These are phyloP conservation scores for Epistrophe grossulariae DNA, from an alignment of 2,888 invertebrate genomes.

Conservation along the genomic window DNA sequence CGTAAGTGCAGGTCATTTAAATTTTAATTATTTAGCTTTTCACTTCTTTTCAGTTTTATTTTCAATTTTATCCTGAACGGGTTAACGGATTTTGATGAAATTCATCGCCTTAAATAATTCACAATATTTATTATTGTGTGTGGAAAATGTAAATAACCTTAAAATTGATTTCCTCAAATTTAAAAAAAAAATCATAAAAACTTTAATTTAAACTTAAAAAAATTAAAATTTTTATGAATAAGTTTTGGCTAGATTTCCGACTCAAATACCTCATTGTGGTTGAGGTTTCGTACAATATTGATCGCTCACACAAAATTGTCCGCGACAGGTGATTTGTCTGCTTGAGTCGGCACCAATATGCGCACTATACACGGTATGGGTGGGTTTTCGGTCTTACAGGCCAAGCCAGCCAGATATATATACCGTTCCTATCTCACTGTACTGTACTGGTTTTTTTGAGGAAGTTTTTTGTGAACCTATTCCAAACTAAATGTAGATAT, in stretches of 20 bases:
- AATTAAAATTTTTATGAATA: neutral
- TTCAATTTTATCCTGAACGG: too few species aligned
- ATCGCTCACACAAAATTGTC: slow-evolving; percentile 65
- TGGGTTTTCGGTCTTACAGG: slow-evolving; percentile 26
- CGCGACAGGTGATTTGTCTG: slow-evolving; percentile 75
- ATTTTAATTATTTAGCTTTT: too few species aligned
- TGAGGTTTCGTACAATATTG: slow-evolving; percentile 46
- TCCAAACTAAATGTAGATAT: slow-evolving; percentile 39
- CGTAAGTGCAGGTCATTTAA: too few species aligned
- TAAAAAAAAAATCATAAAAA: too few species aligned
- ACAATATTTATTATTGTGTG: too few species aligned
- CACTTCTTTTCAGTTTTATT: too few species aligned
- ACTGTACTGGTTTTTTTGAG: neutral
- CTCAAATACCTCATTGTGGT: neutral
- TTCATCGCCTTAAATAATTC: too few species aligned
- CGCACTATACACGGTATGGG: slow-evolving; percentile 5
- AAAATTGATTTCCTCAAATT: too few species aligned
- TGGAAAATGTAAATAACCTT: too few species aligned
- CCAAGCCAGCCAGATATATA: neutral
- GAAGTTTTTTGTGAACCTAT: slow-evolving; percentile 15
- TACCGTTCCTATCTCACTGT: slow-evolving; percentile 27
- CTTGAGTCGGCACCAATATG: slow-evolving; percentile 13
- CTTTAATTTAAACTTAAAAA: too few species aligned
- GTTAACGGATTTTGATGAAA: too few species aligned
- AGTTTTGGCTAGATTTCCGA: neutral